phyloP scores from a whole-genome alignment of 2,113 vertebrate genomes.

The Peromyscus polionotus region DNA sequence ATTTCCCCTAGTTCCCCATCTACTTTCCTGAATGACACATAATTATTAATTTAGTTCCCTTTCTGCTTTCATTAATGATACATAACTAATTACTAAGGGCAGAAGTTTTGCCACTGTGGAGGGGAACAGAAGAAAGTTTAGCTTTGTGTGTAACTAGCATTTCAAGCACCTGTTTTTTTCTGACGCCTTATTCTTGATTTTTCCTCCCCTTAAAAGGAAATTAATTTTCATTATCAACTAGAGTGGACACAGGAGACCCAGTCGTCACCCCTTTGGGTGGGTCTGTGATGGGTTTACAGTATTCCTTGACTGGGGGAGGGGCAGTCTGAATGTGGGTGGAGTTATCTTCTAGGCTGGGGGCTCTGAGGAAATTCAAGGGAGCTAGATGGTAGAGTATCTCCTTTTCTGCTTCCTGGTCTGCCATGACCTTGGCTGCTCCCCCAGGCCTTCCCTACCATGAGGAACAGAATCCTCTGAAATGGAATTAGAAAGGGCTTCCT shows the following conservation, averaged over 20 bases:
- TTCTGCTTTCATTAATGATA: neutral
- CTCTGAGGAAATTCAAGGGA: too few relatives aligned
- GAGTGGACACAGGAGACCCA: neutral
- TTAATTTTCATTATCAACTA: neutral
- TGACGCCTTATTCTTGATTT: neutral
- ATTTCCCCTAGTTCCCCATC: too few relatives aligned
- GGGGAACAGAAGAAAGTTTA: neutral
- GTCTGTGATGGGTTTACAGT: neutral
- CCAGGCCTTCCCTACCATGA: neutral
- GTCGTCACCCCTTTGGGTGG: too few relatives aligned
- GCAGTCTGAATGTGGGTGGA: neutral
- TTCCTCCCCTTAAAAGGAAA: constrained; percentile 11
- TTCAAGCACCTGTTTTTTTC: constrained; percentile 46
- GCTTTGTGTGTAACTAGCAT: constrained; percentile 50
- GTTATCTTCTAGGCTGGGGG: neutral
- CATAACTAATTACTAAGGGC: neutral
- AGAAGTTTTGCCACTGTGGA: constrained; percentile 36
- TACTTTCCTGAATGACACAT: neutral
- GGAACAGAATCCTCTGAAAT: too few relatives aligned
- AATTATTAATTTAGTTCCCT: neutral
- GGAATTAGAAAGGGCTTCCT: neutral
- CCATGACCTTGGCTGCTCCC: too few relatives aligned
- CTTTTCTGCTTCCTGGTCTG: neutral
- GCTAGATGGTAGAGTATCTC: too few relatives aligned
- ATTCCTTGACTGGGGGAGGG: neutral